Evolutionary conservation across 2,888 invertebrate genomes (phyloP).

Genomic region (Drosophila longiperda): DNA sequence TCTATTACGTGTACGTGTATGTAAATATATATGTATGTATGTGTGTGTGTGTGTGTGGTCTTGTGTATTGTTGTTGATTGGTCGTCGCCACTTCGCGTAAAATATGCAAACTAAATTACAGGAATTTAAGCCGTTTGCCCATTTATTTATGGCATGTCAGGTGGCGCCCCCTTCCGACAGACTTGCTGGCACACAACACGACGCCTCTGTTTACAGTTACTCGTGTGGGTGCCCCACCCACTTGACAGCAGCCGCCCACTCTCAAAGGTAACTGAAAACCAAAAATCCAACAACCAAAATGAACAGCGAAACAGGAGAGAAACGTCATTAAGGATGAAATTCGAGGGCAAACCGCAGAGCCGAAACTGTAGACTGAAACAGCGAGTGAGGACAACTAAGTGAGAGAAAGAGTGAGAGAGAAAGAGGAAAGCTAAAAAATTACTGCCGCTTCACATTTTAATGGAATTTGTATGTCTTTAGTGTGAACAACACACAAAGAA

Average conservation of each 20-base stretch:
- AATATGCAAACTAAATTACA: constrained; percentile 68
- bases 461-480: constrained; percentile 68
- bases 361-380: constrained; percentile 1
- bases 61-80: constrained; percentile 44
- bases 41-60: constrained; percentile 6
- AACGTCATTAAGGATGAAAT: constrained; percentile 24
- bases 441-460: constrained; percentile 71
- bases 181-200: constrained; percentile 6
- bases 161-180: constrained; percentile 51
- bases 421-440: constrained; percentile 9
- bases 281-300: constrained; percentile 11
- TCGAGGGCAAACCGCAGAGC: constrained; percentile 17
- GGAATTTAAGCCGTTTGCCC: constrained; percentile 63
- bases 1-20: not conserved
- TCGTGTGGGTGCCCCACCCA: constrained; percentile 25
- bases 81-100: constrained; percentile 45
- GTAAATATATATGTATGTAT: not conserved
- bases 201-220: constrained; percentile 41
- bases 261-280: constrained; percentile 12
- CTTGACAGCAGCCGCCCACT: constrained; percentile 32
- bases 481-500: constrained; percentile 4
- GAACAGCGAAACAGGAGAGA: constrained; percentile 9
- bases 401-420: not conserved
- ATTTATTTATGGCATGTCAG: constrained; percentile 58
- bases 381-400: not conserved